A percentile compares a stretch with the other conserved stretches of the same genome.
These are phyloP conservation scores for Trypoxylus dichotomus DNA, from an alignment of 1,140 invertebrate species.

Conservation along the genomic window DNA sequence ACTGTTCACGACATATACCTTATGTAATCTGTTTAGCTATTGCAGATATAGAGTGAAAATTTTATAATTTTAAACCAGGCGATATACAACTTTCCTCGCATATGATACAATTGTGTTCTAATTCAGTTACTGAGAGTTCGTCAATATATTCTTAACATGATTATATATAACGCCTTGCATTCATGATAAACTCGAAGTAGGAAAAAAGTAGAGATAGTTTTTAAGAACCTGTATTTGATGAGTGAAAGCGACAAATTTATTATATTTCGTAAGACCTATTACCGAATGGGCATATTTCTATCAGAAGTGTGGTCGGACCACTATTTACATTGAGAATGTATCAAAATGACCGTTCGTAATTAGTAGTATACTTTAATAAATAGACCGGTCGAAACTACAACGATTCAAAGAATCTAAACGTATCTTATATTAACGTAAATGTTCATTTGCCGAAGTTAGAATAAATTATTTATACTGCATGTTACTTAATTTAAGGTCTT, in stretches of 20 bases:
- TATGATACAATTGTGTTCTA: too few relatives aligned
- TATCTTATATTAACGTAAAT: background rate
- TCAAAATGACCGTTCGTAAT: constrained; percentile 12
- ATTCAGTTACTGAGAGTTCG: too few relatives aligned
- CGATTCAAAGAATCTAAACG: background rate
- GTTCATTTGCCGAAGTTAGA: background rate
- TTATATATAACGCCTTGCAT: too few relatives aligned
- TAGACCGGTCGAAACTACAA: background rate
- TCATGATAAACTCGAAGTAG: too few relatives aligned
- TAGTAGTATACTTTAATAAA: background rate
- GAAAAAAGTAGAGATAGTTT: too few relatives aligned
- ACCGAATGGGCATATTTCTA: background rate
- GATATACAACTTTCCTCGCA: too few relatives aligned
- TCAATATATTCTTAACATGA: too few relatives aligned
- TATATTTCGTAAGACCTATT: background rate
- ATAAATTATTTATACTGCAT: background rate
- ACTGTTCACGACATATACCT: too few relatives aligned
- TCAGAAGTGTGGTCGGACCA: background rate
- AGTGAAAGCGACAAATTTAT: constrained; percentile 17
- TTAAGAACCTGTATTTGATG: background rate
- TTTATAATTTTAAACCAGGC: too few relatives aligned
- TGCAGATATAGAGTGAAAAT: too few relatives aligned
- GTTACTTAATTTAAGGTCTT: background rate
- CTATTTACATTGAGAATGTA: constrained; percentile 7
- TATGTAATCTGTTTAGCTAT: too few relatives aligned